A percentile compares a stretch with the other conserved stretches of the same genome.
Conservation (phyloP, 2,797 vertebrate species). For the Sarcoramphus papa region DNA sequence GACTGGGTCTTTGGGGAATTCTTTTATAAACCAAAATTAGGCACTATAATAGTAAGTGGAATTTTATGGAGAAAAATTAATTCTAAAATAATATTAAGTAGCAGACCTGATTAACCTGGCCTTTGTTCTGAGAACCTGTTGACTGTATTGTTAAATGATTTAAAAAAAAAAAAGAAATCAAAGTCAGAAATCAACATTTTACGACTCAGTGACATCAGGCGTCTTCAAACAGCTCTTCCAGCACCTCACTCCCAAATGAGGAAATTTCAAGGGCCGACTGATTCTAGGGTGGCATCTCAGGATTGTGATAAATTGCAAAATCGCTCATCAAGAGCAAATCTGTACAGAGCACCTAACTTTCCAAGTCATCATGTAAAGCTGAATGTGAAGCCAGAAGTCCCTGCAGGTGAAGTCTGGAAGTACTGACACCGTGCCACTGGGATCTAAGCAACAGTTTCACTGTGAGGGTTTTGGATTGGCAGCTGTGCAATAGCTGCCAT, state of each 20-base stretch:
- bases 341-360: neutral
- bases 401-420: neutral
- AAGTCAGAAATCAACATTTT: neutral
- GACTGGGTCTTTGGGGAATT: neutral
- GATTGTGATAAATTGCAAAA: neutral
- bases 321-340: neutral
- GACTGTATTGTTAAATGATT: neutral
- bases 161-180: neutral
- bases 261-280: neutral
- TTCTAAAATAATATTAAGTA: neutral
- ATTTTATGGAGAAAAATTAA: neutral
- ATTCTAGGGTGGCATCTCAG: neutral
- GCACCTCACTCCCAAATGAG: neutral
- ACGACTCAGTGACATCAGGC: neutral
- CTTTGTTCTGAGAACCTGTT: neutral
- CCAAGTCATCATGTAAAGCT: neutral
- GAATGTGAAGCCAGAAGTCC: neutral
- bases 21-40: neutral
- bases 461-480: neutral
- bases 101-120: neutral
- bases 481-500: neutral
- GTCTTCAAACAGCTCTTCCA: neutral
- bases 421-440: accelerated
- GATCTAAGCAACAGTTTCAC: neutral
- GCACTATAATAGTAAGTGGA: neutral